phyloP scores from a whole-genome alignment of 2,888 invertebrate species.

The Willowsia nigromaculata region DNA sequence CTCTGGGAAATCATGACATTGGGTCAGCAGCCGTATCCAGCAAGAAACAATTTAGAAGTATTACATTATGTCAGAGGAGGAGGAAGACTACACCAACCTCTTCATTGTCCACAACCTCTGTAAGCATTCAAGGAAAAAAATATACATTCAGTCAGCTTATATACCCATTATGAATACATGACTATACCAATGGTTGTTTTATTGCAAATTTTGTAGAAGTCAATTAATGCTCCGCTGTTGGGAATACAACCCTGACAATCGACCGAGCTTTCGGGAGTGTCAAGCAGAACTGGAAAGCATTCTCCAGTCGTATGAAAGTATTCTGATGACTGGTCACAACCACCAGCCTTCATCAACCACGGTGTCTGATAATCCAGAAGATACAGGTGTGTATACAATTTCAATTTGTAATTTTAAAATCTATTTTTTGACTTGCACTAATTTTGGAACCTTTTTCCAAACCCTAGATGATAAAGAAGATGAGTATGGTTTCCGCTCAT shows the following conservation, averaged over 20 bases:
- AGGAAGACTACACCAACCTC: constrained; percentile 72
- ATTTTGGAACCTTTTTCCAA: not conserved
- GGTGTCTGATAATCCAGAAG: not conserved
- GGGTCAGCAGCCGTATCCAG: constrained; percentile 98
- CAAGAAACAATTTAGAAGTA: constrained; percentile 94
- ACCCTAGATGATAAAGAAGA: constrained; percentile 25
- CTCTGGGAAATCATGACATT: constrained; percentile 98
- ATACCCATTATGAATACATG: too few species aligned
- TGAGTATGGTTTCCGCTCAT: constrained; percentile 57
- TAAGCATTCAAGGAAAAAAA: too few species aligned
- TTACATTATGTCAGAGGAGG: constrained; percentile 87
- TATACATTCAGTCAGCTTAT: too few species aligned
- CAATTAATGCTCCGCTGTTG: constrained; percentile 93
- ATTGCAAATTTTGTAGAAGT: constrained; percentile 87
- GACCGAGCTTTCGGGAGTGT: constrained; percentile 93
- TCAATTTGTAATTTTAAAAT: too few species aligned
- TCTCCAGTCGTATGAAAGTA: constrained; percentile 60
- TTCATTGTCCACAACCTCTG: constrained; percentile 82
- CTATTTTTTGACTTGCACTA: not conserved
- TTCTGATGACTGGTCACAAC: not conserved
- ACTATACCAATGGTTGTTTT: too few species aligned
- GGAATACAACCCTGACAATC: constrained; percentile 89
- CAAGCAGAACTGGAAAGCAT: constrained; percentile 84
- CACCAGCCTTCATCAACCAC: constrained; percentile 13
- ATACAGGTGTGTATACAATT: too few species aligned